A percentile compares a stretch with the other conserved stretches of the same genome.
Conservation (phyloP, 2,113 vertebrate species). For the Leptobrachium ailaonicum region DNA sequence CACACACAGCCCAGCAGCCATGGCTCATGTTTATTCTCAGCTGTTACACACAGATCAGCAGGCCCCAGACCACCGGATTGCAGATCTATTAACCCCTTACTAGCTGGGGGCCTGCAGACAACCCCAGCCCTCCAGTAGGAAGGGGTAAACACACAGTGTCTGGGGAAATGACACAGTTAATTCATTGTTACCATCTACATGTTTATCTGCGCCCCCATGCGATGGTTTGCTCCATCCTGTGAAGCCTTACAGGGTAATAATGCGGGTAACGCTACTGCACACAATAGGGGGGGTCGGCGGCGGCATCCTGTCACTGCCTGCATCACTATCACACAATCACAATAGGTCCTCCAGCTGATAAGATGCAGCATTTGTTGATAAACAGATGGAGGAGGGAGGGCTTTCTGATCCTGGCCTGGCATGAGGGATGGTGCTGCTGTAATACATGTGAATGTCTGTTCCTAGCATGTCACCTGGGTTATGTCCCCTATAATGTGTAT, state of each 20-base stretch:
- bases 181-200: neutral
- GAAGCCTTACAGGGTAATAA: constrained; percentile 10
- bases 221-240: neutral
- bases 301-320: neutral
- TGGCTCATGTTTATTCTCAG: neutral
- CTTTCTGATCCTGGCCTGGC: neutral
- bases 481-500: too few species aligned
- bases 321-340: neutral
- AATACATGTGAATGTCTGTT: too few species aligned
- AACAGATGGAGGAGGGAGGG: constrained; percentile 3
- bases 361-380: constrained; percentile 3
- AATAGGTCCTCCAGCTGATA: neutral
- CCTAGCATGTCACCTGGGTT: too few species aligned
- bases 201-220: neutral
- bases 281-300: neutral
- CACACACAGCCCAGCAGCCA: neutral
- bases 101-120: neutral
- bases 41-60: neutral
- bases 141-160: neutral
- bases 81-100: neutral
- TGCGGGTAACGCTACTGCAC: neutral
- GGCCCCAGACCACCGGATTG: constrained; percentile 18
- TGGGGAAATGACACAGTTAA: neutral
- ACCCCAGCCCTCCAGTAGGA: neutral
- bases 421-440: neutral